These are phyloP conservation scores for Vicugna pacos DNA, from an alignment of 2,113 vertebrate species.

Conservation along the genomic window DNA sequence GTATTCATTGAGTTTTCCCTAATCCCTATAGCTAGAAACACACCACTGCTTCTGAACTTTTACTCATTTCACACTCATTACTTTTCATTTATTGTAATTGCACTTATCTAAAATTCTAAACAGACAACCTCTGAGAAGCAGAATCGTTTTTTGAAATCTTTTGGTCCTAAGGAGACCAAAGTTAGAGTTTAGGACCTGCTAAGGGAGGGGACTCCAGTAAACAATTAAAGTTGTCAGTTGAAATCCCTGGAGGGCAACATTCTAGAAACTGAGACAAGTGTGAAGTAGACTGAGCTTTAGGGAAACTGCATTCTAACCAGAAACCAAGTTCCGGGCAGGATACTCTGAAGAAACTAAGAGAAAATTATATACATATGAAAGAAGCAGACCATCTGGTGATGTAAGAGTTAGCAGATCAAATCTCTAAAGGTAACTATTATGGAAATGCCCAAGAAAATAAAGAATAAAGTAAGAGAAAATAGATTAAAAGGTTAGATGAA, in stretches of 20 bases:
- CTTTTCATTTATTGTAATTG: not conserved
- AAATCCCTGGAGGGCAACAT: not conserved
- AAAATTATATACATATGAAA: not conserved
- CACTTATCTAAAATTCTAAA: not conserved
- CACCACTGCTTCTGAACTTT: not conserved
- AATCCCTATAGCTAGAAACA: not conserved
- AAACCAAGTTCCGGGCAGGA: not conserved
- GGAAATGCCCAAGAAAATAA: conserved; percentile 17
- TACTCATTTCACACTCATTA: not conserved
- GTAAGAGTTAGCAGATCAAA: not conserved
- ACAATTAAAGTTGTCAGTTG: not conserved
- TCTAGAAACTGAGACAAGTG: not conserved
- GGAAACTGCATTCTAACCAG: not conserved
- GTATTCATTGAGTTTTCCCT: not conserved
- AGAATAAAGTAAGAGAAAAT: not conserved
- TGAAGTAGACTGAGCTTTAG: not conserved
- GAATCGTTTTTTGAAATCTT: not conserved
- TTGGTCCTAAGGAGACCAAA: not conserved
- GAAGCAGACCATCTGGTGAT: not conserved
- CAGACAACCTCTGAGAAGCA: not conserved
- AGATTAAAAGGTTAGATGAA: not conserved
- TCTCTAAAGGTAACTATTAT: not conserved
- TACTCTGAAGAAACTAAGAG: not conserved
- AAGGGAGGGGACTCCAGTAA: not conserved
- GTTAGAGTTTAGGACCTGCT: not conserved